Evolutionary conservation across 2,113 vertebrate species (phyloP).

Genomic region (Trematomus loennbergii): DNA sequence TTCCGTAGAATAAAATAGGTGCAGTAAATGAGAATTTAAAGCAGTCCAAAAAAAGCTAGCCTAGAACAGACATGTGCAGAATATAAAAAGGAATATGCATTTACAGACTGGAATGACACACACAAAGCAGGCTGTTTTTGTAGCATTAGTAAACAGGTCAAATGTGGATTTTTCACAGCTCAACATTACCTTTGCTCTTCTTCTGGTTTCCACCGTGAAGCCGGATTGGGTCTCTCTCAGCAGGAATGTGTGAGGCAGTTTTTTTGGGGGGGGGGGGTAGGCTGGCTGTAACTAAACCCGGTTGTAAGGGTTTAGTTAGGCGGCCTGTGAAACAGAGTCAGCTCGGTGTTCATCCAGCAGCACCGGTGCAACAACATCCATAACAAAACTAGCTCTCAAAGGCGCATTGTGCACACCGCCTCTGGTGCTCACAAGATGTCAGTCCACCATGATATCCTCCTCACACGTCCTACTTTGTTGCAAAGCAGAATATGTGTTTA

Average conservation of each 20-base stretch:
- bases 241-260: conserved; percentile 50
- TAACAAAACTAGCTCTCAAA: conserved; percentile 48
- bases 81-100: no score
- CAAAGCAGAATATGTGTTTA: background rate
- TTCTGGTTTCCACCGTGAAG: conserved; percentile 81
- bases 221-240: conserved; percentile 47
- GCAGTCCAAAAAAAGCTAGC: no score
- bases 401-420: background rate
- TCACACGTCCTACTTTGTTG: background rate
- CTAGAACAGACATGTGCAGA: no score
- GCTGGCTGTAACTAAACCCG: background rate
- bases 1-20: no score
- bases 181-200: conserved; percentile 77
- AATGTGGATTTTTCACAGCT: background rate
- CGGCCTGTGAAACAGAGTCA: conserved; percentile 57
- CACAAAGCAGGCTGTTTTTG: no score
- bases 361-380: conserved; percentile 43
- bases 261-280: conserved; percentile 5
- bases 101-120: no score
- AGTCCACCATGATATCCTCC: conserved; percentile 38
- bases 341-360: conserved; percentile 49
- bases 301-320: conserved; percentile 36
- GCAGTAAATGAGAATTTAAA: no score
- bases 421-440: background rate
- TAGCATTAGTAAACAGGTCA: no score